A percentile compares a stretch with the other conserved stretches of the same genome.
phyloP scores from a whole-genome alignment of 2,797 vertebrate genomes.

The Hydrolagus colliei region DNA sequence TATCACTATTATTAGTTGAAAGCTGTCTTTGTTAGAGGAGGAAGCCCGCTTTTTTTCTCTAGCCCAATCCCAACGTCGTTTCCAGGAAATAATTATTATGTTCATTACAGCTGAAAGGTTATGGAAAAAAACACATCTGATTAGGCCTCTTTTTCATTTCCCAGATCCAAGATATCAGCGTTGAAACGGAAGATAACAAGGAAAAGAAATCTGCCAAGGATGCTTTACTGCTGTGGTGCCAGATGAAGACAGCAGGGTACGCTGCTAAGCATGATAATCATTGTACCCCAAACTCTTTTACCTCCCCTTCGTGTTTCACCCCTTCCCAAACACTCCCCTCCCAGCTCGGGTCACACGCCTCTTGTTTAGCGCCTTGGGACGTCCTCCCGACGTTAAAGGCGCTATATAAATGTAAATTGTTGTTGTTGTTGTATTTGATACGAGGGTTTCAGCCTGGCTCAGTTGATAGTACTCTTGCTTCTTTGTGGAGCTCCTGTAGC shows the following conservation, averaged over 20 bases:
- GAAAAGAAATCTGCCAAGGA: slow-evolving; percentile 94
- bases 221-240: slow-evolving; percentile 89
- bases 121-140: not conserved
- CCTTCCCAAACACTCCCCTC: too few relatives aligned
- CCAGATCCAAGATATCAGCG: slow-evolving; percentile 93
- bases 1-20: too few relatives aligned
- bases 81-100: not conserved
- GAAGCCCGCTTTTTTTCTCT: not conserved
- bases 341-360: too few relatives aligned
- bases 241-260: slow-evolving; percentile 97
- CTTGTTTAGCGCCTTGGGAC: too few relatives aligned
- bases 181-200: slow-evolving; percentile 92
- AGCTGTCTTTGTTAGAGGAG: too few relatives aligned
- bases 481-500: not conserved
- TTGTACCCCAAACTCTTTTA: too few relatives aligned
- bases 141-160: not conserved
- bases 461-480: too few relatives aligned
- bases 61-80: not conserved
- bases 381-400: too few relatives aligned
- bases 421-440: too few relatives aligned
- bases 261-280: slow-evolving; percentile 35
- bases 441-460: too few relatives aligned
- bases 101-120: not conserved
- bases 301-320: too few relatives aligned
- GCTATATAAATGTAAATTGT: too few relatives aligned